Evolutionary conservation across 2,113 vertebrate genomes (phyloP).

Genomic region (Myotis lucifugus): DNA sequence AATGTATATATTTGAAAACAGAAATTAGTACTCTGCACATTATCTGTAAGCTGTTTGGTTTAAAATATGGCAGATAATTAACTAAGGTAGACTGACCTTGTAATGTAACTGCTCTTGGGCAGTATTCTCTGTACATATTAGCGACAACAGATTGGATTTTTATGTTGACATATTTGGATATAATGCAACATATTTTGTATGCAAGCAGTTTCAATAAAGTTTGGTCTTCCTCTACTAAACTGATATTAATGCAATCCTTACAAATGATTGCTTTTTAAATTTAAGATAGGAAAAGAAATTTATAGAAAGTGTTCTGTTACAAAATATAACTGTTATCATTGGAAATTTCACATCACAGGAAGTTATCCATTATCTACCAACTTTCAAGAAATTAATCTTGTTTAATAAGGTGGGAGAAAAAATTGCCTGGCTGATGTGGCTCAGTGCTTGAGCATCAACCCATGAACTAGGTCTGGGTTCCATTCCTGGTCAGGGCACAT

Average conservation of each 20-base stretch:
- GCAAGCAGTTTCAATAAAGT: conserved; percentile 99
- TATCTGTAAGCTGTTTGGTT: conserved; percentile 91
- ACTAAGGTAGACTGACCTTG: conserved; percentile 97
- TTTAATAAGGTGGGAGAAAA: conserved; percentile 63
- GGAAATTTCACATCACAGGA: conserved; percentile 80
- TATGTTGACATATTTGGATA: conserved; percentile 99
- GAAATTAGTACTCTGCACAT: conserved; percentile 93
- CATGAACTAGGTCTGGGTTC: too few species aligned
- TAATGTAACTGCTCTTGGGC: conserved; percentile 96
- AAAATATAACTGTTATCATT: conserved; percentile 80
- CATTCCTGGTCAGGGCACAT: too few species aligned
- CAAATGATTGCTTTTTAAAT: conserved; percentile 87
- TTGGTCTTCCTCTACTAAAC: conserved; percentile 95
- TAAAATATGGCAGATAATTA: conserved; percentile 97
- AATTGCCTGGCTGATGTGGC: too few species aligned
- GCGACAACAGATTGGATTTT: conserved; percentile 95
- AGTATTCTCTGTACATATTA: conserved; percentile 98
- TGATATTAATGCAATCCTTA: conserved; percentile 88
- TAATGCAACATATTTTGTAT: conserved; percentile 99
- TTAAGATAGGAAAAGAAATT: conserved; percentile 74
- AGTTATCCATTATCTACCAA: conserved; percentile 69
- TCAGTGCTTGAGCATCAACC: too few species aligned
- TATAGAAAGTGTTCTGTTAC: conserved; percentile 82
- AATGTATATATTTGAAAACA: conserved; percentile 92
- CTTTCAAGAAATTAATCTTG: conserved; percentile 74